These are phyloP conservation scores for Cricetomys ansorgei DNA, from an alignment of 2,113 vertebrate species.

Conservation along the genomic window DNA sequence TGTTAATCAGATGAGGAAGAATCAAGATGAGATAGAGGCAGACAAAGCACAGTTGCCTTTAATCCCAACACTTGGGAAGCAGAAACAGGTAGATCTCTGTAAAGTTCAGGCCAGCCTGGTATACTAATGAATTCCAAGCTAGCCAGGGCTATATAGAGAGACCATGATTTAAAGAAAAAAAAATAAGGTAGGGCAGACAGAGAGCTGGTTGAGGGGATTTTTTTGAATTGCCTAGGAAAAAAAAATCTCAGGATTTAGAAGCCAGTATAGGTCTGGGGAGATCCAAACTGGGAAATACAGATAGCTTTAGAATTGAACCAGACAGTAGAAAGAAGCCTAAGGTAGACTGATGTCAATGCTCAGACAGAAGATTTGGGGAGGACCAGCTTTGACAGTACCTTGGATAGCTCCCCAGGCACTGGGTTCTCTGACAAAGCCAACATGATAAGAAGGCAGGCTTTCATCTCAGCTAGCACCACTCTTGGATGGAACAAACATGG, in stretches of 20 bases:
- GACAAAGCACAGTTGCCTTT: neutral
- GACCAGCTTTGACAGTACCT: conserved; percentile 64
- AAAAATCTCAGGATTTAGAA: conserved; percentile 42
- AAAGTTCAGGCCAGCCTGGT: neutral
- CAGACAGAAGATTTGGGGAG: neutral
- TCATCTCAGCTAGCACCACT: neutral
- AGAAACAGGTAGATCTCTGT: neutral
- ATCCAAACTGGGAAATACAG: neutral
- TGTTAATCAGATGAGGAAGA: neutral
- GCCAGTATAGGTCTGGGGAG: neutral
- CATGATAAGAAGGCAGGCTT: conserved; percentile 8
- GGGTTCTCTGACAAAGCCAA: neutral
- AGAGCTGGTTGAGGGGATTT: conserved; percentile 38
- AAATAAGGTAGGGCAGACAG: too few relatives aligned
- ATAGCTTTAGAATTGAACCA: conserved; percentile 19
- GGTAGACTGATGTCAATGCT: conserved; percentile 22
- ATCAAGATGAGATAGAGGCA: neutral
- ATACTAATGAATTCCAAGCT: neutral
- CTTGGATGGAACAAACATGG: conserved; percentile 14
- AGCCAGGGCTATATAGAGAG: neutral
- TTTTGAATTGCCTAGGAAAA: neutral
- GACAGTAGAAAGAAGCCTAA: conserved; percentile 3
- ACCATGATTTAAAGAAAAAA: neutral
- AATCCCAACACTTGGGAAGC: neutral
- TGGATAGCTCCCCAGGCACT: conserved; percentile 75